These are phyloP conservation scores for rat (Rattus norvegicus) DNA, from an alignment of 2,113 vertebrate species.

Conservation along the genomic window DNA sequence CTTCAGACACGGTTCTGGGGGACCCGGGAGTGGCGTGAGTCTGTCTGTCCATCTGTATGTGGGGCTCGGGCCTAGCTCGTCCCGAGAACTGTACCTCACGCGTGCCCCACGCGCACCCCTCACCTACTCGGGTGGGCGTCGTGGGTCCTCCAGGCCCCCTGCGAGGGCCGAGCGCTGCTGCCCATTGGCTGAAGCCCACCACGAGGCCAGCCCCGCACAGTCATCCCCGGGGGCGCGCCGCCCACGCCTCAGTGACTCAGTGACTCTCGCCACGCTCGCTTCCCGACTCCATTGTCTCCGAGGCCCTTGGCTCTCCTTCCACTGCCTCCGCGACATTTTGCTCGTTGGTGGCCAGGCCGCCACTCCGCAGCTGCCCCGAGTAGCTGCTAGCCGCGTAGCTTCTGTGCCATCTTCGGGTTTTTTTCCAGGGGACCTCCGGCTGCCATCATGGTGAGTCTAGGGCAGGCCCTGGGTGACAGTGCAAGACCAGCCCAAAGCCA, in stretches of 20 bases:
- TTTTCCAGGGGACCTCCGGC: not conserved
- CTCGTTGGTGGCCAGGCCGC: not conserved
- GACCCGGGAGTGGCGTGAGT: fast-evolving
- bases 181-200: conserved; percentile 68
- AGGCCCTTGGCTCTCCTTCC: no score
- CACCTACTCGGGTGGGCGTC: not conserved
- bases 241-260: conserved; percentile 8
- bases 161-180: not conserved
- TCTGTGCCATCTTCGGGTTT: not conserved
- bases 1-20: not conserved
- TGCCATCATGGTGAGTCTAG: conserved; percentile 76
- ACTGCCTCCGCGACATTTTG: not conserved
- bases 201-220: not conserved
- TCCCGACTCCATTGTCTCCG: fast-evolving
- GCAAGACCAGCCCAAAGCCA: not conserved
- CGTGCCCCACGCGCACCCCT: not conserved
- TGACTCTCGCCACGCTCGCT: fast-evolving
- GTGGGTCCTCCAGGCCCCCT: not conserved
- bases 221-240: not conserved
- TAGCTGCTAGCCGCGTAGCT: not conserved
- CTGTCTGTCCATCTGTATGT: fast-evolving
- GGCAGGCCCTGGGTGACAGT: not conserved
- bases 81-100: not conserved
- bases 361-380: not conserved
- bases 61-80: not conserved